Conservation (phyloP, 2,113 vertebrate genomes). For the Limanda limanda region DNA sequence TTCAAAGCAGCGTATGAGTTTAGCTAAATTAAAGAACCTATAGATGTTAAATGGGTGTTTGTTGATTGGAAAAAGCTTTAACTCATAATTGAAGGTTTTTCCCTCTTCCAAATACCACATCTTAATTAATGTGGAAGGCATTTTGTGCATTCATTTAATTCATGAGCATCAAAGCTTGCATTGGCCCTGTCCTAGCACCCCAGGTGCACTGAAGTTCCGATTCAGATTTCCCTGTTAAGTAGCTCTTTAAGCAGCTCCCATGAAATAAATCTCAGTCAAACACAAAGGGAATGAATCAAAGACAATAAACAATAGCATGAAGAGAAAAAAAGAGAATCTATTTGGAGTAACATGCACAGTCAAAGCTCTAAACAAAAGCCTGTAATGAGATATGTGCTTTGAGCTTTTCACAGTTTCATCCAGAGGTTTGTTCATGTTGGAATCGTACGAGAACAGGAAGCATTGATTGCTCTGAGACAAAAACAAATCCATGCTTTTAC, state of each 20-base stretch:
- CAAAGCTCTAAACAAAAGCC: conserved; percentile 67
- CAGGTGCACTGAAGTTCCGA: conserved; percentile 8
- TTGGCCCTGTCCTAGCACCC: not conserved
- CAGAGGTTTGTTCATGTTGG: conserved; percentile 50
- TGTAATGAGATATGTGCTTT: conserved; percentile 72
- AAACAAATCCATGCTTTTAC: conserved; percentile 57
- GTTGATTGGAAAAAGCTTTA: not conserved
- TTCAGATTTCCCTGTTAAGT: conserved; percentile 8
- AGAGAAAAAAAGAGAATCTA: conserved; percentile 21
- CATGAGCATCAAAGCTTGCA: not conserved
- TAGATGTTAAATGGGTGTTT: not conserved
- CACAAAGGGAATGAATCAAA: conserved; percentile 32
- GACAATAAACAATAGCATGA: conserved; percentile 6
- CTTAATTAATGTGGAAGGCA: not conserved
- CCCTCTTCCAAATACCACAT: not conserved
- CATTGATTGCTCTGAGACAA: conserved; percentile 58
- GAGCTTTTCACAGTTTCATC: conserved; percentile 51
- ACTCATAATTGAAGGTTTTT: no score
- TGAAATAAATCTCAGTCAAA: conserved; percentile 30
- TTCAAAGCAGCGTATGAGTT: conserved; percentile 10
- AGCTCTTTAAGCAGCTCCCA: conserved; percentile 31
- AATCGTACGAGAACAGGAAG: conserved; percentile 33
- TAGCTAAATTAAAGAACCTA: not conserved
- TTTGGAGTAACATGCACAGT: conserved; percentile 28
- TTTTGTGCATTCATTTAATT: not conserved